Base-by-base conservation (phyloP, 2,888 invertebrate genomes). In the Asteroscopus sphinx region DNA sequence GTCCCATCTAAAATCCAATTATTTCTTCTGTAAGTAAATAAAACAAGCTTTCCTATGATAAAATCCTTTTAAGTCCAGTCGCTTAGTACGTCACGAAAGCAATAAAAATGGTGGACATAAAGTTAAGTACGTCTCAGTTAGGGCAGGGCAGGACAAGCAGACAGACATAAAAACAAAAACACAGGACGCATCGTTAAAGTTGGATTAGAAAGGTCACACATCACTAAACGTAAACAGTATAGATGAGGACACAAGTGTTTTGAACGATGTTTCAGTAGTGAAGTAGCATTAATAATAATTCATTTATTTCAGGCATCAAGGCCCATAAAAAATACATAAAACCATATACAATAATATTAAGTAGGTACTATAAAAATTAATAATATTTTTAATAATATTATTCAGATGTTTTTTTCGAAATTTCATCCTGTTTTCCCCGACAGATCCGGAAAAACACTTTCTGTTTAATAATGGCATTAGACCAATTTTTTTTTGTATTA, bases 61-160 rank as follows among this genome's bases (percentile, higher is more conserved):
- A 51, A 62, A 76, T 73, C 76, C 62, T 76, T 76, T 73, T 60
- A 68, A 51, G 55, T 51, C 21, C 15, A 47, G 42, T 53, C 68
- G 49, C 60, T 56, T 53, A 56, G 25, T 33, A 66, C 55, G 56
- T 66, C 40, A 54, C 25, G 11, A 56, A 12, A 17, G 36, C 44
- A 57, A 73, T 75, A 76, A 76, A 76, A 70, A 26, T 17, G 33
- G 25, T 65, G 37, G 33, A 49, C 44, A 44, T 67, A 52, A 53
- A 59, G 39, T 69, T 69, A 53, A 59, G 52, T 41, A 41, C 40
- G 40, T 42, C 45, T 61, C 47, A 40, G 51, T 61, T 55, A 40
- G 37, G 36, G 39, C 42, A 57, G 56, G 60, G 64, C 49, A 28
- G 53, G 61, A 65, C 51, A 30, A 45, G 51, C 60, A n/a, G 36